Evolutionary conservation across 2,888 invertebrate species (phyloP).

Genomic region (Ochropleura leucogaster): DNA sequence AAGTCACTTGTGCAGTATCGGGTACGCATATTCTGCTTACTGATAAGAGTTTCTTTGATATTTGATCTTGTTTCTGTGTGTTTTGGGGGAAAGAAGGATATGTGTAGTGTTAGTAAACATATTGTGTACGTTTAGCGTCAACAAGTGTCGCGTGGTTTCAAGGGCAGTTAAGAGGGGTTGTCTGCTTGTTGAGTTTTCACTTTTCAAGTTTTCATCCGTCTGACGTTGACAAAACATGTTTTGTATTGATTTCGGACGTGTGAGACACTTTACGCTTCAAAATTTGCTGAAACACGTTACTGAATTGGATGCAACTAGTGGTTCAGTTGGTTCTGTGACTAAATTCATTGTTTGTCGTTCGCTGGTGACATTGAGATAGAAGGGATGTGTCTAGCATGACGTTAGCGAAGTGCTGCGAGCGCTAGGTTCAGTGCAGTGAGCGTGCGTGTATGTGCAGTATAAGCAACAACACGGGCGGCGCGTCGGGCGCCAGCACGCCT

Average conservation of each 20-base stretch:
- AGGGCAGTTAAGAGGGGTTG: conserved; percentile 13
- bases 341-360: not conserved
- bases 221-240: conserved; percentile 4
- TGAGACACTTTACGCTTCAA: not conserved
- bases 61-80: not conserved
- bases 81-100: conserved; percentile 3
- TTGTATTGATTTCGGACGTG: not conserved
- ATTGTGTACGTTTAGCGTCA: conserved; percentile 22
- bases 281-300: not conserved
- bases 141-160: conserved; percentile 40
- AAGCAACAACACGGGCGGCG: conserved; percentile 75
- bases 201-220: conserved; percentile 5
- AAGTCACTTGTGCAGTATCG: conserved; percentile 41
- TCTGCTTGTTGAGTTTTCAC: conserved; percentile 7
- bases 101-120: conserved; percentile 48
- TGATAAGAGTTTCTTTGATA: conserved; percentile 46
- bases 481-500: conserved; percentile 84
- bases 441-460: conserved; percentile 74
- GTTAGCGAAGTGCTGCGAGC: not conserved
- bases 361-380: conserved; percentile 29
- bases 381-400: conserved; percentile 30
- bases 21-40: conserved; percentile 20
- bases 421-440: conserved; percentile 22
- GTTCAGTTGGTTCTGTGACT: not conserved
- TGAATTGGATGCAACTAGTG: conserved; percentile 39